Percentiles rank a stretch among this genome's conserved stretches.
Conservation (phyloP, 1,140 invertebrate species). For the Rhynchophorus ferrugineus region DNA sequence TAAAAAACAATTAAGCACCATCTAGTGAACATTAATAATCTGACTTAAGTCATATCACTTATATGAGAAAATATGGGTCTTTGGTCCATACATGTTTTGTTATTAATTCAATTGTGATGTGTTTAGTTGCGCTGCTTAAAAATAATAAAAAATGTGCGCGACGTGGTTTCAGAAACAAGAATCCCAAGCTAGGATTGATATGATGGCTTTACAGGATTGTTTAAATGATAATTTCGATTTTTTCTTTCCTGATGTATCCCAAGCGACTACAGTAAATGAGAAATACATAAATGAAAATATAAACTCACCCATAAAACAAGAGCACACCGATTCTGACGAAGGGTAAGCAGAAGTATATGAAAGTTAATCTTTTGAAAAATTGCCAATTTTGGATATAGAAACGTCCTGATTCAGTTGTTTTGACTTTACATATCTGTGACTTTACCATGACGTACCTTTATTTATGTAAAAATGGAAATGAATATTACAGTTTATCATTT, state of each 20-base stretch:
- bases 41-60: conserved; percentile 16
- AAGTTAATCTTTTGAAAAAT: conserved; percentile 14
- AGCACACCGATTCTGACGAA: conserved; percentile 23
- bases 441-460: too few species aligned
- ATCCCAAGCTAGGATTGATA: conserved; percentile 29
- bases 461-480: too few species aligned
- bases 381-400: conserved; percentile 14
- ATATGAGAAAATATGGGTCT: not conserved
- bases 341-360: conserved; percentile 19
- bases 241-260: conserved; percentile 43
- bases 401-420: not conserved
- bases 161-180: conserved; percentile 16
- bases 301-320: conserved; percentile 11
- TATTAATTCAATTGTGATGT: conserved; percentile 24
- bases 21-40: conserved; percentile 10
- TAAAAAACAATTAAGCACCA: conserved; percentile 14
- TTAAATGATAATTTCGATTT: conserved; percentile 50
- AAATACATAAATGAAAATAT: conserved; percentile 13
- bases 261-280: conserved; percentile 9
- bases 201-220: conserved; percentile 47
- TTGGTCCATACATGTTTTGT: conserved; percentile 9
- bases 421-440: not conserved
- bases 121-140: conserved; percentile 4
- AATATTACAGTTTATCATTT: too few species aligned
- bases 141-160: conserved; percentile 12